Conservation (phyloP, 2,888 invertebrate species). For the Rosalia funebris region DNA sequence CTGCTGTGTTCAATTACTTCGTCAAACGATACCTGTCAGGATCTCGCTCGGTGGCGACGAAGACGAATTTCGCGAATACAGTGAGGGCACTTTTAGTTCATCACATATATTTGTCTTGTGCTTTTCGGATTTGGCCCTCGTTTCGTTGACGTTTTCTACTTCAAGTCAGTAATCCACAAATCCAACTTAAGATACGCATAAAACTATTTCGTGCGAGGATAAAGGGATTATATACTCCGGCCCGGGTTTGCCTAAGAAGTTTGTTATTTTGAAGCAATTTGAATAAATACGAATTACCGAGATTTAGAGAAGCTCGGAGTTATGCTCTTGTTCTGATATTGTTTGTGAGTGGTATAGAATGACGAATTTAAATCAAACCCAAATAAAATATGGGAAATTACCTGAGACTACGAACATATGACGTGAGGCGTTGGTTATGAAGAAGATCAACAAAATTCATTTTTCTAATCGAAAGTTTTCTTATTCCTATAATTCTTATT, state of each 20-base stretch:
- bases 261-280: not conserved
- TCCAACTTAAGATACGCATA: not conserved
- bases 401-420: too few species aligned
- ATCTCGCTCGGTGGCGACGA: too few species aligned
- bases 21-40: constrained; percentile 1
- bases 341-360: too few species aligned
- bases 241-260: not conserved
- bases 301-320: too few species aligned
- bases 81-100: constrained; percentile 8
- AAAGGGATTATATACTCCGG: not conserved
- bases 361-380: too few species aligned
- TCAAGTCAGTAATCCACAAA: constrained; percentile 1
- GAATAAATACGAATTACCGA: not conserved
- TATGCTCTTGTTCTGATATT: too few species aligned
- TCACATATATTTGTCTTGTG: constrained; percentile 15
- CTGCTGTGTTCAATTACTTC: not conserved
- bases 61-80: constrained; percentile 14
- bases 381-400: too few species aligned
- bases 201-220: not conserved
- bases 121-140: not conserved
- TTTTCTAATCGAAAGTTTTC: too few species aligned
- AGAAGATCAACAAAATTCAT: too few species aligned
- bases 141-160: not conserved
- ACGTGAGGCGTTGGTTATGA: too few species aligned
- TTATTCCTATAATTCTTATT: too few species aligned